Evolutionary conservation across 2,797 vertebrate species (phyloP).

Genomic region (Remorina albescens): DNA sequence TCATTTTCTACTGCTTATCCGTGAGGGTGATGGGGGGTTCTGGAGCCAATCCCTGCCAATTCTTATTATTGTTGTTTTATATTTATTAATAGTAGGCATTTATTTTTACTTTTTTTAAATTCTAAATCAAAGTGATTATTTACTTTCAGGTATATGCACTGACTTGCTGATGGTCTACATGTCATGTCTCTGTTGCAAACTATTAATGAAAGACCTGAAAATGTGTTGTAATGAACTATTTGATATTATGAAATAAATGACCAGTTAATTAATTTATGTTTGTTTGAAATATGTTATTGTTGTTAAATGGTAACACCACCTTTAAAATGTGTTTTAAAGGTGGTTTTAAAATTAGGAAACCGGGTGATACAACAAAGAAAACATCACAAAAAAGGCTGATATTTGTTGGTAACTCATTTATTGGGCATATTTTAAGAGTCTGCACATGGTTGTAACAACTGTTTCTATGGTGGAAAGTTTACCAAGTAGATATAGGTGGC

Average conservation of each 20-base stretch:
- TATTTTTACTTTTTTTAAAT: too few species aligned
- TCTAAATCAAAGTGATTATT: constrained; percentile 11
- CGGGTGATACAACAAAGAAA: neutral
- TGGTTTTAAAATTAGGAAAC: too few species aligned
- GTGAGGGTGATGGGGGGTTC: too few species aligned
- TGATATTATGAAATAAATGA: constrained; percentile 55
- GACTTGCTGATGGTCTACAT: constrained; percentile 15
- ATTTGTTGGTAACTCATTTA: neutral
- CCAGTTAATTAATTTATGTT: neutral
- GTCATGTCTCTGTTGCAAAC: constrained; percentile 22
- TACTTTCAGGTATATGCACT: constrained; percentile 20
- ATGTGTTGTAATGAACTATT: constrained; percentile 31
- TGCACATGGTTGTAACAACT: too few species aligned
- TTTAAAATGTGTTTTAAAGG: neutral
- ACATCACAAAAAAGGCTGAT: neutral
- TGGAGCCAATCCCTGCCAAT: too few species aligned
- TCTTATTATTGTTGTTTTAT: constrained; percentile 22
- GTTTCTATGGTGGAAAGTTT: too few species aligned
- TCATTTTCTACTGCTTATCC: too few species aligned
- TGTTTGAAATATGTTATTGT: neutral
- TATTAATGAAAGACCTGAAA: constrained; percentile 32
- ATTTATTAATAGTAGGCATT: constrained; percentile 9
- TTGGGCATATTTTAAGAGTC: too few species aligned
- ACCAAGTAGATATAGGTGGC: too few species aligned
- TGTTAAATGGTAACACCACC: neutral